Conservation (phyloP, 2,797 vertebrate genomes). For the Dromococcyx pavoninus region DNA sequence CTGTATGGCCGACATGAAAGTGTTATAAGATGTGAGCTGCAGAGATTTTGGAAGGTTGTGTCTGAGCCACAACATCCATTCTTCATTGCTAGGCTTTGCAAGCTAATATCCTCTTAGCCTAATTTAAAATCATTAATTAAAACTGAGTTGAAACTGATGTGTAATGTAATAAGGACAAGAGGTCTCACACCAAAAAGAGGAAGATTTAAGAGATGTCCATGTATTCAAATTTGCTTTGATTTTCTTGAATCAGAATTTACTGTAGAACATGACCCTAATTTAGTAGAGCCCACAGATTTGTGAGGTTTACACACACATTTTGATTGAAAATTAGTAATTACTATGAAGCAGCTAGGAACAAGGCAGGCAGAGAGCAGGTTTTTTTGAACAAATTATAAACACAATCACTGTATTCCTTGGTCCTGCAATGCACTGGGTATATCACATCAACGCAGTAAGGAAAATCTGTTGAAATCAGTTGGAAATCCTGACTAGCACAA, state of each 20-base stretch:
- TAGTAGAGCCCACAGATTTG: not conserved
- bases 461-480: constrained; percentile 68
- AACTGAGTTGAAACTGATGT: constrained; percentile 58
- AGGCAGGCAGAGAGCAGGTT: constrained; percentile 34
- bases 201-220: not conserved
- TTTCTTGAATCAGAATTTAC: not conserved
- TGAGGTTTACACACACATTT: not conserved
- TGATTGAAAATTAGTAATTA: constrained; percentile 23
- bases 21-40: constrained; percentile 75
- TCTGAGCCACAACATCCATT: constrained; percentile 68
- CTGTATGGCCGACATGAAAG: constrained; percentile 75
- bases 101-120: constrained; percentile 84
- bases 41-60: constrained; percentile 71
- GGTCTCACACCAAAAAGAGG: constrained; percentile 14
- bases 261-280: not conserved
- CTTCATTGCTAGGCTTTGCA: constrained; percentile 51
- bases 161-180: constrained; percentile 56
- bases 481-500: constrained; percentile 67
- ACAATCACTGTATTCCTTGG: constrained; percentile 31
- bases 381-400: constrained; percentile 40
- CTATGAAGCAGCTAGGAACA: not conserved
- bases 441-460: constrained; percentile 58
- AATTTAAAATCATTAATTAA: constrained; percentile 77
- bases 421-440: constrained; percentile 35
- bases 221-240: not conserved